Evolutionary conservation across 2,888 invertebrate species (phyloP).

Genomic region (Cephus sareptanus): DNA sequence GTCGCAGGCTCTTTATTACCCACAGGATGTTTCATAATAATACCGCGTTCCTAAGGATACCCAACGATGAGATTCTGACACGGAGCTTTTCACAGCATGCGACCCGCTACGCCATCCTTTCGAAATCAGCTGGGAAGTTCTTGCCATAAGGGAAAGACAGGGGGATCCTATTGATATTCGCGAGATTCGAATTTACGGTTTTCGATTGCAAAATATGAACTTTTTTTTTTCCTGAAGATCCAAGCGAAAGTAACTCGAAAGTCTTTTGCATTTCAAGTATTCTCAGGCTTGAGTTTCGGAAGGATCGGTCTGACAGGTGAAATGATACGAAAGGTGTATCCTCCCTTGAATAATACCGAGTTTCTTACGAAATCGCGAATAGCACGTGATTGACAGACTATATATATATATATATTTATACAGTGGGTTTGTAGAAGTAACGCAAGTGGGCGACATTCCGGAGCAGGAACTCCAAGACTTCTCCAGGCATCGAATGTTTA

Average conservation of each 20-base stretch:
- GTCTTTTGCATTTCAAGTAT: background rate
- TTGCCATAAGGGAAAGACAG: background rate
- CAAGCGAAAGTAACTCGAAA: background rate
- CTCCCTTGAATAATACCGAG: background rate
- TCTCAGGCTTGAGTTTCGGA: background rate
- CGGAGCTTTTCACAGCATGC: background rate
- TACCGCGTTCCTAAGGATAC: background rate
- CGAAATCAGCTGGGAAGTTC: background rate
- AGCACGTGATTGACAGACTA: background rate
- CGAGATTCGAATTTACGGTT: background rate
- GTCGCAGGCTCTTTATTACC: background rate
- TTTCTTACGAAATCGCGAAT: background rate
- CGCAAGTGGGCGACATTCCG: background rate
- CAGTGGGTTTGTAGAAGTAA: background rate
- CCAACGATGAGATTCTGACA: background rate
- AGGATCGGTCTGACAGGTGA: background rate
- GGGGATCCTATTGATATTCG: no score
- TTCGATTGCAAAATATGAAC: background rate
- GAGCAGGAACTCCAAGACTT: background rate
- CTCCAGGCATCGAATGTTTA: background rate
- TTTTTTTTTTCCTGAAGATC: background rate
- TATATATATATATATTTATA: background rate
- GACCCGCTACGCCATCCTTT: background rate
- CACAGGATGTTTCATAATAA: background rate
- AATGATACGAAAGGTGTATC: background rate